These are phyloP conservation scores for Troglohyphantes excavatus DNA, from an alignment of 2,888 invertebrate species.

Conservation along the genomic window DNA sequence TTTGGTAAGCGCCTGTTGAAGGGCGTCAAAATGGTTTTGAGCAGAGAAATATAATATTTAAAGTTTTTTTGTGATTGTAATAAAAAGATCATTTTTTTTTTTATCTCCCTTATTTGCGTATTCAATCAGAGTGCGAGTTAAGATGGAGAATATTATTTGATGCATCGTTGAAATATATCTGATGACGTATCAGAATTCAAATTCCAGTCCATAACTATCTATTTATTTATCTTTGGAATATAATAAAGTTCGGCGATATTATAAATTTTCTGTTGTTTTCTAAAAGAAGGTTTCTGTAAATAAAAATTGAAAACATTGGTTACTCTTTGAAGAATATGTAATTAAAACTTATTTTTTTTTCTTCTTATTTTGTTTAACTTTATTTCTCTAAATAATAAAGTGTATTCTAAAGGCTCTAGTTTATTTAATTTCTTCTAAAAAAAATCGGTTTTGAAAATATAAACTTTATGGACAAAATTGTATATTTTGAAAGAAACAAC, in stretches of 20 bases:
- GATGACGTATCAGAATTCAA: background rate
- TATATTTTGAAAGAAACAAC: too few relatives aligned
- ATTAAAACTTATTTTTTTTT: background rate
- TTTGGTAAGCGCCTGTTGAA: background rate
- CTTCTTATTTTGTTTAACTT: background rate
- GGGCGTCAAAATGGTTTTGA: background rate
- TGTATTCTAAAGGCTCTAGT: too few relatives aligned
- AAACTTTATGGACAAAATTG: too few relatives aligned
- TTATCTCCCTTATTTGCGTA: too few relatives aligned
- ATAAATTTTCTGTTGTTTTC: background rate
- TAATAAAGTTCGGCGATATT: background rate
- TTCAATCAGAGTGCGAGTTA: background rate
- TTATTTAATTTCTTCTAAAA: too few relatives aligned
- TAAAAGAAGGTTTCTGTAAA: background rate
- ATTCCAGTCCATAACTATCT: background rate
- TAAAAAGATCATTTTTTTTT: background rate
- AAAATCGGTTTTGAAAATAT: too few relatives aligned
- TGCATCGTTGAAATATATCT: background rate
- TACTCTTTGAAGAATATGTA: background rate
- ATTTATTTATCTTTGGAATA: background rate
- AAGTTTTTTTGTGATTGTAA: background rate
- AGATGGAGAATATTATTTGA: background rate
- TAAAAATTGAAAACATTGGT: background rate
- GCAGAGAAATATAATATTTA: background rate
- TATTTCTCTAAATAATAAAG: background rate